These are phyloP conservation scores for Parnassius smintheus DNA, from an alignment of 2,888 invertebrate genomes.

Conservation along the genomic window DNA sequence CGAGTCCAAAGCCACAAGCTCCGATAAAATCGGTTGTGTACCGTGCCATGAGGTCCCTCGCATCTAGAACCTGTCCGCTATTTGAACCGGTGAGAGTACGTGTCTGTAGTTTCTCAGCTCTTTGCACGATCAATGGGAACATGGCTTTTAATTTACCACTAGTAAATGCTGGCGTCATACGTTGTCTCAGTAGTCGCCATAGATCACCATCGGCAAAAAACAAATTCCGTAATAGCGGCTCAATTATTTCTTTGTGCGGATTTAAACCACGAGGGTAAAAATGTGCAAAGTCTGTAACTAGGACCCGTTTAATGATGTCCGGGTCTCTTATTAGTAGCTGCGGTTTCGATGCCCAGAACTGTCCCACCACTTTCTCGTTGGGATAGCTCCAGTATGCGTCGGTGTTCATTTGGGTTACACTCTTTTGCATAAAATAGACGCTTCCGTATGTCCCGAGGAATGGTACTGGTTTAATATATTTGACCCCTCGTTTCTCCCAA, in stretches of 20 bases:
- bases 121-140: constrained; percentile 65
- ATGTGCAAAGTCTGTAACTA: constrained; percentile 59
- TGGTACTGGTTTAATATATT: too few species aligned
- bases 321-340: constrained; percentile 53
- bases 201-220: constrained; percentile 69
- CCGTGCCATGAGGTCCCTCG: constrained; percentile 61
- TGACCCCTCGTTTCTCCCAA: too few species aligned
- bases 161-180: constrained; percentile 67
- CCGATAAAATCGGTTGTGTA: constrained; percentile 60
- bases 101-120: constrained; percentile 60
- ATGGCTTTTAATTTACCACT: constrained; percentile 66
- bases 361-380: too few species aligned
- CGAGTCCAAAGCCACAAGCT: constrained; percentile 41
- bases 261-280: constrained; percentile 60
- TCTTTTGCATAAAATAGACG: too few species aligned
- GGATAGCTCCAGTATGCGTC: too few species aligned
- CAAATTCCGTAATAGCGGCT: constrained; percentile 63
- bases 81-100: constrained; percentile 49
- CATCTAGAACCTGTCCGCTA: constrained; percentile 36
- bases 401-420: too few species aligned
- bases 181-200: constrained; percentile 65
- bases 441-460: too few species aligned
- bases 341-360: too few species aligned
- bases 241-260: constrained; percentile 55
- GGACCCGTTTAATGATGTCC: constrained; percentile 59